phyloP scores from a whole-genome alignment of 2,797 vertebrate species.

The Thripadectes ignobilis region DNA sequence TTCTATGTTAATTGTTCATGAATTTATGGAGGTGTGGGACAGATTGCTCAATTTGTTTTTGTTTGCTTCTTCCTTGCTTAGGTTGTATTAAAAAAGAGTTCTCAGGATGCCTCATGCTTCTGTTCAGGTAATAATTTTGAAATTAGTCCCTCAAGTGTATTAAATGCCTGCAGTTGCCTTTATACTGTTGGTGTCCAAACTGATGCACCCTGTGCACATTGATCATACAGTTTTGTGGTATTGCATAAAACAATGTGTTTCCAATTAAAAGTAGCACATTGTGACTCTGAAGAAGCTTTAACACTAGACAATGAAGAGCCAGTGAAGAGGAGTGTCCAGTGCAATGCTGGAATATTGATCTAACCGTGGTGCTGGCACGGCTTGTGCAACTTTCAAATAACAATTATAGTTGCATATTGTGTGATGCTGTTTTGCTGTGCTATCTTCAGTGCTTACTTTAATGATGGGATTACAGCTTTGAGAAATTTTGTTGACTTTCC shows the following conservation, averaged over 20 bases:
- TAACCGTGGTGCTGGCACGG: rapidly evolving
- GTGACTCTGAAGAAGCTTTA: not conserved
- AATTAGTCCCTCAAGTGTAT: not conserved
- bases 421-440: not conserved
- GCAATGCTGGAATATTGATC: not conserved
- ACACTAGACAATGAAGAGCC: not conserved
- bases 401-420: not conserved
- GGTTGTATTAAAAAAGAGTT: rapidly evolving
- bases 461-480: not conserved
- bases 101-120: not conserved
- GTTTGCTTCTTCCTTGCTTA: not conserved
- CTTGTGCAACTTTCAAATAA: not conserved
- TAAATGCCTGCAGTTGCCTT: not conserved
- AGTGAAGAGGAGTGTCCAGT: not conserved
- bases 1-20: not conserved
- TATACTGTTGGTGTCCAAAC: not conserved
- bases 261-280: not conserved
- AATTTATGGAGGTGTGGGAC: not conserved
- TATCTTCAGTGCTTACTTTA: not conserved
- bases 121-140: not conserved
- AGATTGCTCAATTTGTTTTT: not conserved
- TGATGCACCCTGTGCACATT: not conserved
- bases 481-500: not conserved
- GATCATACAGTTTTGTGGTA: not conserved
- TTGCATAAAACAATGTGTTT: not conserved